A percentile compares a stretch with the other conserved stretches of the same genome.
phyloP scores from a whole-genome alignment of 2,888 invertebrate species.

The Nomada ruficornis region DNA sequence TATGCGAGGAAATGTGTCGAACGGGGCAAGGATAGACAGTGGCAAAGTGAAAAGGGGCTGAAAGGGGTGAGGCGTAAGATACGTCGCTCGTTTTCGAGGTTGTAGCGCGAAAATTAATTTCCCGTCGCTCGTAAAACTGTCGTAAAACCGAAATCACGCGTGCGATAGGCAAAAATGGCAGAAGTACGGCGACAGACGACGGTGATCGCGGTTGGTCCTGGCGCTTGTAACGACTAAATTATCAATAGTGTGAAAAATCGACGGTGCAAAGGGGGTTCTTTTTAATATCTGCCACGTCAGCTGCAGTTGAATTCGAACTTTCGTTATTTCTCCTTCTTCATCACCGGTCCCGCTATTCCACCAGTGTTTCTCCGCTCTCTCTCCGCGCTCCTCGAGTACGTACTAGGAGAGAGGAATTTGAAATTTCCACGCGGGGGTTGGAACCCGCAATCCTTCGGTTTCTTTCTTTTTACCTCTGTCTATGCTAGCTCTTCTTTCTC shows the following conservation, averaged over 20 bases:
- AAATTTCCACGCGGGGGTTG: conserved; percentile 3
- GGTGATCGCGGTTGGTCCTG: conserved; percentile 13
- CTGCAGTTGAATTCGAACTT: conserved; percentile 60
- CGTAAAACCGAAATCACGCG: conserved; percentile 65
- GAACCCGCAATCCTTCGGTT: background rate
- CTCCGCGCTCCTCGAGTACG: background rate
- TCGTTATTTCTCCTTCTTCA: conserved; percentile 33
- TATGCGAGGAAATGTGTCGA: background rate
- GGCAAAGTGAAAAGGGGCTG: background rate
- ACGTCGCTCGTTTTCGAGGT: conserved; percentile 45
- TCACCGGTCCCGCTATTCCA: background rate
- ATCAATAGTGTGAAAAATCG: conserved; percentile 61
- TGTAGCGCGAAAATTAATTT: conserved; percentile 69
- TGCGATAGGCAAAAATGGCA: conserved; percentile 56
- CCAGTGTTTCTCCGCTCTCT: background rate
- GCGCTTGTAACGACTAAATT: conserved; percentile 48
- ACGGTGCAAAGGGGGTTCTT: conserved; percentile 33
- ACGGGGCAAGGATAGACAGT: background rate
- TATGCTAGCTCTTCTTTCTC: background rate
- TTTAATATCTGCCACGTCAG: conserved; percentile 70
- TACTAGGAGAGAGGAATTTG: conserved; percentile 2
- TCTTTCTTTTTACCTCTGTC: background rate
- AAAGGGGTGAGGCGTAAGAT: background rate
- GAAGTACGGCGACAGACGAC: conserved; percentile 8
- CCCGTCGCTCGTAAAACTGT: conserved; percentile 66